Conservation (phyloP, 2,797 vertebrate genomes). For the Bradypodion ventrale region DNA sequence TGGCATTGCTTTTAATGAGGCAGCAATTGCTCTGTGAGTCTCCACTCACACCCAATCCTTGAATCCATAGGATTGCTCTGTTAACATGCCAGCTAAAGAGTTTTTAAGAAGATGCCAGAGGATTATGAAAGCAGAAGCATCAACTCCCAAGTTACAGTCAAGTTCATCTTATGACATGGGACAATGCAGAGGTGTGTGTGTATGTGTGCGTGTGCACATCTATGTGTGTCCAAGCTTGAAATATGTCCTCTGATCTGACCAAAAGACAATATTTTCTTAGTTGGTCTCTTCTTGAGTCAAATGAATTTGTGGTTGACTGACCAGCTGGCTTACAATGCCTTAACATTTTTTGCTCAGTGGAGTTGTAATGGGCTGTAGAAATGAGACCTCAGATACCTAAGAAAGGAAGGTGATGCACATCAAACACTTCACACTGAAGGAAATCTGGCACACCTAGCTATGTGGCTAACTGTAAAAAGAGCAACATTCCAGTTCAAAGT, state of each 20-base stretch:
- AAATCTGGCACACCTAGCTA: background rate
- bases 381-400: background rate
- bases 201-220: too few species aligned
- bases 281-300: background rate
- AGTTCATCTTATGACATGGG: background rate
- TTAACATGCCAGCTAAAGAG: background rate
- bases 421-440: slow-evolving; percentile 1
- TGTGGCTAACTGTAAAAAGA: background rate
- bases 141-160: background rate
- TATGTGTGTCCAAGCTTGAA: background rate
- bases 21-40: background rate
- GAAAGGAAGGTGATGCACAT: background rate
- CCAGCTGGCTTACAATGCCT: background rate
- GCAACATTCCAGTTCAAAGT: slow-evolving; percentile 37
- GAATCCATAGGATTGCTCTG: background rate
- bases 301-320: background rate
- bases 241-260: background rate
- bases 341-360: slow-evolving; percentile 1
- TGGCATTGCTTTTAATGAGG: background rate
- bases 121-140: background rate
- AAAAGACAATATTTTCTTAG: background rate
- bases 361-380: background rate
- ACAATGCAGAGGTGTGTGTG: background rate
- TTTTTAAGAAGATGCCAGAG: background rate
- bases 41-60: background rate